These are phyloP conservation scores for Macroteleia sp. DNA, from an alignment of 2,888 invertebrate species.

Conservation along the genomic window DNA sequence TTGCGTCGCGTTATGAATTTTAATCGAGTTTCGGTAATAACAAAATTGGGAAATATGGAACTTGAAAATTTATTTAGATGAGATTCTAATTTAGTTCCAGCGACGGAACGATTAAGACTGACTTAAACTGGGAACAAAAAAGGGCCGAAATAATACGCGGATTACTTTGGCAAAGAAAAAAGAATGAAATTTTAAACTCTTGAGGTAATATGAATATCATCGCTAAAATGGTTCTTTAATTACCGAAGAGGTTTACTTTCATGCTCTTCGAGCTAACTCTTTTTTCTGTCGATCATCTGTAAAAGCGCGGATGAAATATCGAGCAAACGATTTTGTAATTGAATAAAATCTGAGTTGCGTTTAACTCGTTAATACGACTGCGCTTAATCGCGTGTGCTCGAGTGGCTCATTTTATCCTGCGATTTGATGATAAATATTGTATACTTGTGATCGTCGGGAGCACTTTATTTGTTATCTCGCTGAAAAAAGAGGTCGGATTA, in stretches of 20 bases:
- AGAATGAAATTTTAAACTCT: slow-evolving; percentile 35
- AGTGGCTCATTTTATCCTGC: slow-evolving; percentile 4
- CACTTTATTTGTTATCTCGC: slow-evolving; percentile 47
- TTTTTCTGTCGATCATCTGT: slow-evolving; percentile 35
- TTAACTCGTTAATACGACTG: slow-evolving; percentile 18
- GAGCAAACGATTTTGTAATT: slow-evolving; percentile 44
- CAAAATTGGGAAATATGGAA: slow-evolving; percentile 50
- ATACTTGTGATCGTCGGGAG: slow-evolving; percentile 29
- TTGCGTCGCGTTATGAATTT: slow-evolving; percentile 51
- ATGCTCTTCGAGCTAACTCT: background rate
- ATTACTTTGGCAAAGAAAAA: slow-evolving; percentile 30
- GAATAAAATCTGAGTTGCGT: slow-evolving; percentile 21
- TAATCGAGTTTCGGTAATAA: slow-evolving; percentile 56
- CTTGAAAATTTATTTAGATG: slow-evolving; percentile 56
- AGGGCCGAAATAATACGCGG: slow-evolving; percentile 33
- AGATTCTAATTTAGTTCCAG: slow-evolving; percentile 62
- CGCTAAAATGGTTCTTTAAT: slow-evolving; percentile 49
- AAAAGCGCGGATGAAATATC: slow-evolving; percentile 36
- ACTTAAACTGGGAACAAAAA: slow-evolving; percentile 40
- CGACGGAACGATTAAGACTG: slow-evolving; percentile 53
- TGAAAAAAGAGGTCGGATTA: slow-evolving; percentile 42
- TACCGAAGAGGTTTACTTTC: slow-evolving; percentile 35
- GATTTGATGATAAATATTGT: slow-evolving; percentile 41
- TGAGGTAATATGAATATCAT: slow-evolving; percentile 49
- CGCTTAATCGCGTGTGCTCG: slow-evolving; percentile 19